Percentiles rank a stretch among this genome's conserved stretches.
Conservation (phyloP, 2,888 invertebrate species). For the Microchrysa polita region DNA sequence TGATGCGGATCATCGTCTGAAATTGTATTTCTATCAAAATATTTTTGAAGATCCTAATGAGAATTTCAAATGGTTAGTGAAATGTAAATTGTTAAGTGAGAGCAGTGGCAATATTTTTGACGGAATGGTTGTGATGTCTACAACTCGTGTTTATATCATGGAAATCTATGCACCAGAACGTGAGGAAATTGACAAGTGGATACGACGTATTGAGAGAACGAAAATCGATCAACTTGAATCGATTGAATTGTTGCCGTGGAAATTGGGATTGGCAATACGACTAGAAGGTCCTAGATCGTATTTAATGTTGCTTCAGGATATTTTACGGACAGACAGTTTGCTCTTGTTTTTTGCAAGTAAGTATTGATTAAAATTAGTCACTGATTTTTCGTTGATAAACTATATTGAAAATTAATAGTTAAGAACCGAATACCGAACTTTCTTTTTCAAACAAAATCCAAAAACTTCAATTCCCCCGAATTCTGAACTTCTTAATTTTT, state of each 20-base stretch:
- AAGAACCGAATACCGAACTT: too few species aligned
- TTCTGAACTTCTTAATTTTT: too few species aligned
- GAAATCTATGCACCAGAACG: constrained; percentile 65
- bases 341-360: constrained; percentile 66
- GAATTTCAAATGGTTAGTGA: constrained; percentile 67
- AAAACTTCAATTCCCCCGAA: too few species aligned
- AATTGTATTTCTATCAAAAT: constrained; percentile 67
- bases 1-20: constrained; percentile 70
- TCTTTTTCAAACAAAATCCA: too few species aligned
- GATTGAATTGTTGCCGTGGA: constrained; percentile 67
- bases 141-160: constrained; percentile 67
- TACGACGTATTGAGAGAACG: constrained; percentile 65
- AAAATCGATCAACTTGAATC: constrained; percentile 65
- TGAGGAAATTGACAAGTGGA: constrained; percentile 68
- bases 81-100: constrained; percentile 65
- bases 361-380: constrained; percentile 42
- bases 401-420: too few species aligned
- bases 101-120: constrained; percentile 60
- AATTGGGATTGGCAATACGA: constrained; percentile 66
- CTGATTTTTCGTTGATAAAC: too few species aligned
- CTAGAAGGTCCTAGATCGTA: constrained; percentile 63
- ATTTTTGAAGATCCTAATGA: constrained; percentile 68
- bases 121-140: constrained; percentile 67
- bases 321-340: constrained; percentile 66
- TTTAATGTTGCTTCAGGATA: constrained; percentile 66